Percentiles rank a stretch among this genome's conserved stretches.
Conservation (phyloP, 2,797 vertebrate genomes). For the Leontocebus nigricollis region DNA sequence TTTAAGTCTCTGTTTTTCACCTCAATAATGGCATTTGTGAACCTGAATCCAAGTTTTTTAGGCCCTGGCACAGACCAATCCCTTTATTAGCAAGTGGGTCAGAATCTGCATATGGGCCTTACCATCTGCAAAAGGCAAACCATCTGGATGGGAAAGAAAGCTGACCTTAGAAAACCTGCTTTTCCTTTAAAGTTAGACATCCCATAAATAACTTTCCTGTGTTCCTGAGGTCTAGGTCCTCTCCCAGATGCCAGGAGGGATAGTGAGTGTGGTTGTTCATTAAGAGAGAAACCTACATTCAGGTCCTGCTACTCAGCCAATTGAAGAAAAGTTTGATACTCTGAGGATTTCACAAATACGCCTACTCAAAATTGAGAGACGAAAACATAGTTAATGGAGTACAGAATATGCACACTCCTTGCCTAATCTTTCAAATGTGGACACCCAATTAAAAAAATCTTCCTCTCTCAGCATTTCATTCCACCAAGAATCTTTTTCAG, state of each 20-base stretch:
- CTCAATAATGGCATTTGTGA: slow-evolving; percentile 15
- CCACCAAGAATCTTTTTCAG: not conserved
- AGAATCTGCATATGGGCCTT: not conserved
- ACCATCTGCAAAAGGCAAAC: slow-evolving; percentile 42
- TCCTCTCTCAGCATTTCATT: not conserved
- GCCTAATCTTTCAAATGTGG: not conserved
- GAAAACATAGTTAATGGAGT: not conserved
- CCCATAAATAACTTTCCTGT: not conserved
- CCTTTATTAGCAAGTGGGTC: slow-evolving; percentile 31
- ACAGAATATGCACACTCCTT: not conserved
- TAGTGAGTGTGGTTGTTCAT: not conserved
- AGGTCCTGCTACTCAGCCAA: not conserved
- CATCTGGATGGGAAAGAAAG: not conserved
- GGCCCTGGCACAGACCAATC: not conserved
- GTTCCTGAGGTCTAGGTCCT: not conserved
- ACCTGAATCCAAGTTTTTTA: not conserved
- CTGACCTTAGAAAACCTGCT: not conserved
- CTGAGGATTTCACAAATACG: not conserved
- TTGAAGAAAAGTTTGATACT: not conserved
- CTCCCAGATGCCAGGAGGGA: not conserved
- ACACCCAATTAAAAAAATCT: not conserved
- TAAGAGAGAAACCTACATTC: not conserved
- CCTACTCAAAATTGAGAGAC: not conserved
- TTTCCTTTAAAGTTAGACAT: not conserved
- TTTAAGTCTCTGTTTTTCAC: not conserved